Percentiles rank a stretch among this genome's conserved stretches.
Evolutionary conservation across 2,113 vertebrate genomes (phyloP).

Genomic region (Antigone vipio): DNA sequence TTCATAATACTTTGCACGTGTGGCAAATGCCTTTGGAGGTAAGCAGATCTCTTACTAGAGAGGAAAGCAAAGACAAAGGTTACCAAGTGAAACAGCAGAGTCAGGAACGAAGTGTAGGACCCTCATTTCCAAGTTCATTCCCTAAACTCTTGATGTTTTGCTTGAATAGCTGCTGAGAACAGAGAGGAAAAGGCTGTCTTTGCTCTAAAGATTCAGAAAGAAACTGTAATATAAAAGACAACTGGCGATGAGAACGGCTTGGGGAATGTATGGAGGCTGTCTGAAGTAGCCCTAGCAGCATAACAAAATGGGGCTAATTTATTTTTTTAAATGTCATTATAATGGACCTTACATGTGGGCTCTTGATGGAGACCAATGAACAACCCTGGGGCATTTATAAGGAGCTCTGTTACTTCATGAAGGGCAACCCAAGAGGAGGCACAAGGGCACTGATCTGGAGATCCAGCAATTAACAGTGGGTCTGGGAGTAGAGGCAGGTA

Average conservation of each 20-base stretch:
- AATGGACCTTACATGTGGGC: neutral
- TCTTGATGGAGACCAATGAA: neutral
- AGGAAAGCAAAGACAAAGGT: neutral
- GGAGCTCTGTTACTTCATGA: neutral
- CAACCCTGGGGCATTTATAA: neutral
- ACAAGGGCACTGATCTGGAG: neutral
- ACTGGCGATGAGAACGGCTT: neutral
- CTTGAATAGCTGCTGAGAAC: conserved; percentile 1
- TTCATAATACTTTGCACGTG: neutral
- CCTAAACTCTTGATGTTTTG: neutral
- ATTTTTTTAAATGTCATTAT: neutral
- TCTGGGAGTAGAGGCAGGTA: neutral
- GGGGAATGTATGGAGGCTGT: neutral
- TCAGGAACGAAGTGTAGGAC: neutral
- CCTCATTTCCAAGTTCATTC: neutral
- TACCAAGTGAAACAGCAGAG: neutral
- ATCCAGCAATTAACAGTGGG: neutral
- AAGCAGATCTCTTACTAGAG: neutral
- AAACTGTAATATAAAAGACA: neutral
- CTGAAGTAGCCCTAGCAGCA: neutral
- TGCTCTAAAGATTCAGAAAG: neutral
- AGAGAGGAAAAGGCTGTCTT: neutral
- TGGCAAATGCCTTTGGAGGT: neutral
- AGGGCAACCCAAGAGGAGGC: neutral
- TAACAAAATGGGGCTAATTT: neutral